phyloP scores from a whole-genome alignment of 2,888 invertebrate genomes.

The Brachyptera putata region DNA sequence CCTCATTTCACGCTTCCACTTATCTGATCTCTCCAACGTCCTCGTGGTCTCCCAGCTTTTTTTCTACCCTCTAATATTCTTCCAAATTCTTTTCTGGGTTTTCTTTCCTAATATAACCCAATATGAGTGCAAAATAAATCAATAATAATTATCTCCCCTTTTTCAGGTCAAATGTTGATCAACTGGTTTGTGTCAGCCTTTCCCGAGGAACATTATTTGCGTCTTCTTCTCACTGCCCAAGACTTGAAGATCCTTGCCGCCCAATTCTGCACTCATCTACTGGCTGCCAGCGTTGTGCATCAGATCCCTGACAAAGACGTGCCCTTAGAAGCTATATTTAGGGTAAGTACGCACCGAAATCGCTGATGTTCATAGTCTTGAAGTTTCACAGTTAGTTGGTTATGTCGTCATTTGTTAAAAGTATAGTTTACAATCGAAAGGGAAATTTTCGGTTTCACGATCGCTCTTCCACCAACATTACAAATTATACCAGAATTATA shows the following conservation, averaged over 20 bases:
- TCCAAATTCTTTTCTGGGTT: too few species aligned
- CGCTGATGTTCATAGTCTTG: not conserved
- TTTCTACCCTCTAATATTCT: too few species aligned
- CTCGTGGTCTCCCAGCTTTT: too few species aligned
- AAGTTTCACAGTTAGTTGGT: not conserved
- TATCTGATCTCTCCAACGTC: too few species aligned
- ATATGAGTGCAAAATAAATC: too few species aligned
- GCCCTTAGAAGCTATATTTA: conserved; percentile 61
- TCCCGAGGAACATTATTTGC: conserved; percentile 63
- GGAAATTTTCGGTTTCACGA: too few species aligned
- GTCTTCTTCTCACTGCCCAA: conserved; percentile 58
- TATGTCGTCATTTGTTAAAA: not conserved
- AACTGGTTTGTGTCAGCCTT: conserved; percentile 83
- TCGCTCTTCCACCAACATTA: too few species aligned
- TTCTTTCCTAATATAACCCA: too few species aligned
- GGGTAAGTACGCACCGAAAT: conserved; percentile 51
- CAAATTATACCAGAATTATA: too few species aligned
- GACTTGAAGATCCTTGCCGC: conserved; percentile 73
- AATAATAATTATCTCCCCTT: too few species aligned
- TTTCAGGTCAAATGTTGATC: conserved; percentile 84
- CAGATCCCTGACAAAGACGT: conserved; percentile 73
- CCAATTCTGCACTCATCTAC: conserved; percentile 82
- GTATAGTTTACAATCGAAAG: too few species aligned
- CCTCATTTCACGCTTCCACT: too few species aligned
- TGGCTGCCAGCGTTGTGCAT: conserved; percentile 80